A percentile compares a stretch with the other conserved stretches of the same genome.
Conservation (phyloP, 2,888 invertebrate genomes). For the Laothoe populi region DNA sequence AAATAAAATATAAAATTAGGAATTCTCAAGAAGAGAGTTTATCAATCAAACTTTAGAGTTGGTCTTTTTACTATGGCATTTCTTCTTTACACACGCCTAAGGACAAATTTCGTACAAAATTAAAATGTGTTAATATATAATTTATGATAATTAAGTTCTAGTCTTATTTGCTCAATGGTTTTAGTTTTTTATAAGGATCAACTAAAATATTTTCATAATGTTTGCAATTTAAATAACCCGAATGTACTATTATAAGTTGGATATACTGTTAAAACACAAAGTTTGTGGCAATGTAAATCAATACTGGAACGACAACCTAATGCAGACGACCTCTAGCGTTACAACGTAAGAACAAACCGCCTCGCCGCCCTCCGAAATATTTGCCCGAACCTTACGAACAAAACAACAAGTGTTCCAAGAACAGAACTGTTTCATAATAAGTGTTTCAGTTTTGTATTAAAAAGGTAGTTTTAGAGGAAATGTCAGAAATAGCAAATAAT, state of each 20-base stretch:
- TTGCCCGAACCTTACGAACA: conserved; percentile 43
- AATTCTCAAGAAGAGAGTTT: not conserved
- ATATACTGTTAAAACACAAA: conserved; percentile 41
- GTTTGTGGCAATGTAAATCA: conserved; percentile 54
- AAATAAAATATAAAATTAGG: not conserved
- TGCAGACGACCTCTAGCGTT: conserved; percentile 51
- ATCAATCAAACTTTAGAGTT: conserved; percentile 6
- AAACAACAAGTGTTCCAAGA: conserved; percentile 39
- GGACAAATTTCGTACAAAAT: not conserved
- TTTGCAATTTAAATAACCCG: conserved; percentile 37
- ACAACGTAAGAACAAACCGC: conserved; percentile 57
- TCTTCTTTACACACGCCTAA: not conserved
- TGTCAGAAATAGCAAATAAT: too few species aligned
- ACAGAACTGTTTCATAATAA: conserved; percentile 39
- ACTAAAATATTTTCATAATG: too few species aligned
- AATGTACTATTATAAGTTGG: not conserved
- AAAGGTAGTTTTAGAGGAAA: not conserved
- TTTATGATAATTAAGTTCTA: not conserved
- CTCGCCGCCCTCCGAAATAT: conserved; percentile 44
- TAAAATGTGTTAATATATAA: not conserved
- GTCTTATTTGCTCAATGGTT: not conserved
- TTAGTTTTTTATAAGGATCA: not conserved
- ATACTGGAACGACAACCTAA: conserved; percentile 62
- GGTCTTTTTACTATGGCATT: not conserved
- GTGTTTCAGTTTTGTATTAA: conserved; percentile 36